phyloP scores from a whole-genome alignment of 2,888 invertebrate species.

The Antitype chi region DNA sequence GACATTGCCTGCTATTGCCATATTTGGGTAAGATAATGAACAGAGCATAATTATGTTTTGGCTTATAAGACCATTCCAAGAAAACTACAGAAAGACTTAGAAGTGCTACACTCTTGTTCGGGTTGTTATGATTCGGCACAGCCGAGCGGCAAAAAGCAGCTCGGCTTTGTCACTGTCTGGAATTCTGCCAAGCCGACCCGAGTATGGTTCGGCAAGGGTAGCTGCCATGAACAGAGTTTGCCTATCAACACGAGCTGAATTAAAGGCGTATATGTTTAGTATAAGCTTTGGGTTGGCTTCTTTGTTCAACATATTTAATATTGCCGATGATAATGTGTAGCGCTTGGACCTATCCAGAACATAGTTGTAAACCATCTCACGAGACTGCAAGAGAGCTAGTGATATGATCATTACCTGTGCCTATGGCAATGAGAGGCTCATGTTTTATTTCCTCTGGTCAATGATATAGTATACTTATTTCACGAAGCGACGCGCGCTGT shows the following conservation, averaged over 20 bases:
- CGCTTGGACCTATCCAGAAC: neutral
- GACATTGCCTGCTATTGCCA: constrained; percentile 92
- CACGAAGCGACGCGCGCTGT: too few relatives aligned
- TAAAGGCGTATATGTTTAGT: neutral
- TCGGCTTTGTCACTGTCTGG: neutral
- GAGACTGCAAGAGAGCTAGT: neutral
- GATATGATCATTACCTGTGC: neutral
- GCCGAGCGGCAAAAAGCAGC: neutral
- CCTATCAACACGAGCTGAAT: neutral
- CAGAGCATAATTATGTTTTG: neutral
- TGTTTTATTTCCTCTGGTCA: neutral
- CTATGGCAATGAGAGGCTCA: neutral
- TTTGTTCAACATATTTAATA: neutral
- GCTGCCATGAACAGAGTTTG: neutral
- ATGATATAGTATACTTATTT: neutral
- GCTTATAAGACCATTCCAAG: neutral
- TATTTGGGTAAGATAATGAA: constrained; percentile 90
- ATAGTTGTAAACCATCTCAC: neutral
- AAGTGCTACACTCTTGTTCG: neutral
- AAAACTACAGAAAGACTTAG: neutral
- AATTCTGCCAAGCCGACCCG: neutral
- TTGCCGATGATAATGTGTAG: neutral
- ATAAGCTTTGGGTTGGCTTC: neutral
- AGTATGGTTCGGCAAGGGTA: neutral
- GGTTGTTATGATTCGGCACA: neutral